These are phyloP conservation scores for Erannis defoliaria DNA, from an alignment of 2,888 invertebrate genomes.

Conservation along the genomic window DNA sequence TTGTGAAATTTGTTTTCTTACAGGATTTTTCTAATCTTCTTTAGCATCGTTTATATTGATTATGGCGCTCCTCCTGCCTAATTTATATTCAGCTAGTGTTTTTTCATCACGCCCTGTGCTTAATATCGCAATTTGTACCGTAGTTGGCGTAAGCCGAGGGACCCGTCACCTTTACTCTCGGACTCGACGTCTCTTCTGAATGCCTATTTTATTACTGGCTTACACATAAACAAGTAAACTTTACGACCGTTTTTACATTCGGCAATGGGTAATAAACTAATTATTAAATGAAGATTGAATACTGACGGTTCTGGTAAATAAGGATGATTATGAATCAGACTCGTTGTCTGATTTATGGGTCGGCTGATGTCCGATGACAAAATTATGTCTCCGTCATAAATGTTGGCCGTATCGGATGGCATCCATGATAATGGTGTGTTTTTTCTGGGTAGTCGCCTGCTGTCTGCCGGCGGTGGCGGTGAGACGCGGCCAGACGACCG, in stretches of 20 bases:
- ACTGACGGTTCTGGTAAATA: constrained; percentile 55
- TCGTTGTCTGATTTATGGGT: constrained; percentile 60
- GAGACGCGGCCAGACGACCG: constrained; percentile 25
- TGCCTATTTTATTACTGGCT: constrained; percentile 74
- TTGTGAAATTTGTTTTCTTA: constrained; percentile 83
- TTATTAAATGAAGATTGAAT: constrained; percentile 66
- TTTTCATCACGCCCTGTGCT: constrained; percentile 86
- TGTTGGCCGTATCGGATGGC: constrained; percentile 64
- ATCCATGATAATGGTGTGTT: constrained; percentile 65
- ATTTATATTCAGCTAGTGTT: constrained; percentile 87
- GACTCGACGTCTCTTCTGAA: constrained; percentile 70
- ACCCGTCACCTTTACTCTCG: constrained; percentile 80
- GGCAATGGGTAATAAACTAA: constrained; percentile 69
- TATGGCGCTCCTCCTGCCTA: constrained; percentile 84
- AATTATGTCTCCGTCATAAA: constrained; percentile 71
- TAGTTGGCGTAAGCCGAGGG: constrained; percentile 83
- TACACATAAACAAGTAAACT: constrained; percentile 74
- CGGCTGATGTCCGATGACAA: constrained; percentile 64
- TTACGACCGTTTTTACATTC: constrained; percentile 69
- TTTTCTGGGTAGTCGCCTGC: constrained; percentile 62
- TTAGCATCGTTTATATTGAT: constrained; percentile 87
- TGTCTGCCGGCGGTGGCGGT: constrained; percentile 40
- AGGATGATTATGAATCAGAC: constrained; percentile 62
- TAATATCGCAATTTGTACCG: constrained; percentile 86
- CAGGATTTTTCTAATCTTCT: constrained; percentile 86